Base-by-base conservation (phyloP, 2,888 invertebrate genomes). In the Sphecodes monilicornis region DNA sequence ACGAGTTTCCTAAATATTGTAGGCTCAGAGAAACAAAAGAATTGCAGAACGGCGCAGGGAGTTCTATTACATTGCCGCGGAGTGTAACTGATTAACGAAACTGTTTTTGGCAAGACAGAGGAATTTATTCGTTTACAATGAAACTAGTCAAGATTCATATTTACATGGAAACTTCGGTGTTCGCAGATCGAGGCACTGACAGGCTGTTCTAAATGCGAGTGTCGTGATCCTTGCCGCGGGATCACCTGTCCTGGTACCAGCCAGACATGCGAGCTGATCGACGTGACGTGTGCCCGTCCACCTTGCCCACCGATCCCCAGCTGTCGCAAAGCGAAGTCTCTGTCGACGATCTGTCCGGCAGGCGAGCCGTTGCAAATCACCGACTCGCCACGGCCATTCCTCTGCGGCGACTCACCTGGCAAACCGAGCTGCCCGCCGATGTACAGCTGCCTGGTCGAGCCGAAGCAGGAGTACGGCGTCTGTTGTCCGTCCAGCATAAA, bases 221-320 rank as follows among this genome's bases (percentile, higher is more conserved):
- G 98, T 91, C 96, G 97, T 10, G 98, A 98, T 94, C 98, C 98
- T 0, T 98, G 98, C 91, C 96, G 97, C 29, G 96, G 96, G 0
- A 95, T 98, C 76, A 96, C 96, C 57, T 98, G 98, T 92, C 98
- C 98, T 0, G 97, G 97, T 64, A 96, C 96, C 0, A 90, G 89
- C 66, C 96, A 97, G 85, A 96, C 97, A 8, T 98, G 98, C 91
- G 97, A 98, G 92, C 94, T 98, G 89, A 97, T 97, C 92, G 97
- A 98, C 90, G 96, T 97, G 6, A 96, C 97, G 4, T 98, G 98
- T 92, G 95, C 97, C 74, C 96, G 96, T 68, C 97, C 97, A 76
- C 98, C 98, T 0, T 98, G 98, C 90, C 98, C 98, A 0, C 98
- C 98, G 13, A 96, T 98, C 32, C 98, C 98, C 70, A 97, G 97